Conservation (phyloP, 2,113 vertebrate species). For the Illadopsis cleaveri region DNA sequence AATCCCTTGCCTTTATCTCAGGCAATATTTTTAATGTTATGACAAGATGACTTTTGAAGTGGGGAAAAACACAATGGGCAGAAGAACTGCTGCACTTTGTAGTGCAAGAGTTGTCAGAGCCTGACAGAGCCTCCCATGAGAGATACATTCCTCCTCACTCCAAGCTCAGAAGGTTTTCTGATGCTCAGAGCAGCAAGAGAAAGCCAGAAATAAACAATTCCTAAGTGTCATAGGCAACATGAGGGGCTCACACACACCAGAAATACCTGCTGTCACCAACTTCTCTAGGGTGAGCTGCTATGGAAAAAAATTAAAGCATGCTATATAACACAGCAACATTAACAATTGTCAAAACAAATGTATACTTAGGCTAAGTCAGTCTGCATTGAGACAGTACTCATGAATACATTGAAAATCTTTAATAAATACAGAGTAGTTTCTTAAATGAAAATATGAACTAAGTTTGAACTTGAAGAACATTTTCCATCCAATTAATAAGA, state of each 20-base stretch:
- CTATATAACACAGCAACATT: neutral
- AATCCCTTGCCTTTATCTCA: neutral
- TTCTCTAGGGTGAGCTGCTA: neutral
- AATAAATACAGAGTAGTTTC: neutral
- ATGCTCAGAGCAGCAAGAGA: neutral
- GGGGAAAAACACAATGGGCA: rapidly evolving
- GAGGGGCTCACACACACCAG: neutral
- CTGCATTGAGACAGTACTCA: neutral
- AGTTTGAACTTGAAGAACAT: neutral
- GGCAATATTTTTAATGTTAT: neutral
- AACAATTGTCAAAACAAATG: neutral
- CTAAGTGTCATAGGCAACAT: neutral
- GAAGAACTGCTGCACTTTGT: neutral
- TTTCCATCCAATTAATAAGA: neutral
- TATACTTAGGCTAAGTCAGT: neutral
- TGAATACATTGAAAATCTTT: neutral
- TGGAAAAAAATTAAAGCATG: neutral
- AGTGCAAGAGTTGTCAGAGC: neutral
- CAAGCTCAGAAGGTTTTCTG: neutral
- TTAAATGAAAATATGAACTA: neutral
- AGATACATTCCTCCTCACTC: neutral
- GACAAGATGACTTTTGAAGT: neutral
- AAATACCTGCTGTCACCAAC: neutral
- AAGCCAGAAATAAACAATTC: neutral
- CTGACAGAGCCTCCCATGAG: neutral